phyloP scores from a whole-genome alignment of 2,888 invertebrate species.

The Folsomia candida region DNA sequence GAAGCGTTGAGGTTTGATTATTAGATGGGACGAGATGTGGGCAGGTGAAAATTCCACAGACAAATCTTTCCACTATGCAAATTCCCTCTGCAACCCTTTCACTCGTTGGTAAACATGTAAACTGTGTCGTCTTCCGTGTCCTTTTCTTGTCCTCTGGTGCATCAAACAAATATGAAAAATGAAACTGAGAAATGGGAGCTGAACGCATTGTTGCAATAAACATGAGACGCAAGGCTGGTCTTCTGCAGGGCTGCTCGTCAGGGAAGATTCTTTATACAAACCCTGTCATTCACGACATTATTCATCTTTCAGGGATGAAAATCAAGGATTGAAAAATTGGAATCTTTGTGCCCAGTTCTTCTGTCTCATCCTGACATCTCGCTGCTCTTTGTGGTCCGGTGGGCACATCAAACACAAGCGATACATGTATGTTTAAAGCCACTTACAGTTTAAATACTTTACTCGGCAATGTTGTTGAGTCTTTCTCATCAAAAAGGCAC shows the following conservation, averaged over 20 bases:
- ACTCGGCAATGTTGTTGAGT: neutral
- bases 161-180: no score
- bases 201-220: no score
- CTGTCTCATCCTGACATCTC: neutral
- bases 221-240: no score
- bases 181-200: no score
- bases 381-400: neutral
- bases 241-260: no score
- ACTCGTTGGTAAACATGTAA: no score
- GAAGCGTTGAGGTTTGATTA: no score
- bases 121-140: no score
- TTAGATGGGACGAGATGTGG: no score
- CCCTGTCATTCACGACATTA: conserved; percentile 14
- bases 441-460: neutral
- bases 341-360: neutral
- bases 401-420: neutral
- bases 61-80: neutral
- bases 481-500: neutral
- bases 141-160: no score
- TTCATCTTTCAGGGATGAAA: neutral
- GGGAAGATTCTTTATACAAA: neutral
- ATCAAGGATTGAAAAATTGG: conserved; percentile 1
- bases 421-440: neutral
- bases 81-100: neutral
- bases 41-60: conserved; percentile 7